phyloP scores from a whole-genome alignment of 2,888 invertebrate species.

The Heliconius hortense region DNA sequence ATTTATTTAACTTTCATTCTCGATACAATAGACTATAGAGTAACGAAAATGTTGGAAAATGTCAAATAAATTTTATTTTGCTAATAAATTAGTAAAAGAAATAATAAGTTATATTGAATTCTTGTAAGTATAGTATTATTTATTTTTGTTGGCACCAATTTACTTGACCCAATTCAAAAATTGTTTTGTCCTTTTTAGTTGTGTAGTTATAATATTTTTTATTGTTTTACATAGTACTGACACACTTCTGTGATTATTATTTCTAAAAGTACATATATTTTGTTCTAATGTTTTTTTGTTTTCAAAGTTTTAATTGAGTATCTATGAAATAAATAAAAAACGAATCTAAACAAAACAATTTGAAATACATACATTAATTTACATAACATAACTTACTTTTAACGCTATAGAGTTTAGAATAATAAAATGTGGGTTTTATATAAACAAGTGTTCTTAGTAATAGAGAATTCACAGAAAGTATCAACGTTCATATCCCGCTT shows the following conservation, averaged over 20 bases:
- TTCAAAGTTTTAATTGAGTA: not conserved
- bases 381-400: no score
- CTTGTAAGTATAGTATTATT: slow-evolving; percentile 7
- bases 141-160: slow-evolving; percentile 6
- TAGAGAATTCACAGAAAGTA: slow-evolving; percentile 73
- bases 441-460: slow-evolving; percentile 28
- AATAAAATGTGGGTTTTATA: not conserved
- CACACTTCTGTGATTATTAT: not conserved
- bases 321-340: not conserved
- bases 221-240: not conserved
- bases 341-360: not conserved
- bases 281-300: no score
- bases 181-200: slow-evolving; percentile 9
- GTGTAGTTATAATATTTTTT: not conserved
- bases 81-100: not conserved
- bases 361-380: not conserved
- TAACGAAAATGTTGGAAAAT: not conserved
- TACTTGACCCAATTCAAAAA: slow-evolving; percentile 15
- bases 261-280: not conserved
- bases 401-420: no score
- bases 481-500: slow-evolving; percentile 82
- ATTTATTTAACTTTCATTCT: not conserved
- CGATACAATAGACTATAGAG: not conserved
- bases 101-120: slow-evolving; percentile 5
- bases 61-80: not conserved